Evolutionary conservation across 1,140 invertebrate species (phyloP).

Genomic region (Trypoxylus dichotomus): DNA sequence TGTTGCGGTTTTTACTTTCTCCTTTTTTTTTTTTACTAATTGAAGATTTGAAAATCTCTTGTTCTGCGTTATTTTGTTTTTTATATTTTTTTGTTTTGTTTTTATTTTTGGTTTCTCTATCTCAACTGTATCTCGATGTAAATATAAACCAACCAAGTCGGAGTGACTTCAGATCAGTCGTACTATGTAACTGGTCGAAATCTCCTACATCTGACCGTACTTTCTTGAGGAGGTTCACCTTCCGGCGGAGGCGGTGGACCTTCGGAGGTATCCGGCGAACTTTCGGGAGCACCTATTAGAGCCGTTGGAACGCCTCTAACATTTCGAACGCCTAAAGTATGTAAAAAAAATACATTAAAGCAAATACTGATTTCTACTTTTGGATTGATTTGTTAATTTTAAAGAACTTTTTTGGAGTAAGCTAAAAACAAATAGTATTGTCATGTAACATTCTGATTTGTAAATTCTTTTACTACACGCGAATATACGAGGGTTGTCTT

Average conservation of each 20-base stretch:
- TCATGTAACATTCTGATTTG: no score
- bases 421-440: no score
- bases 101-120: neutral
- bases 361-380: no score
- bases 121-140: conserved; percentile 22
- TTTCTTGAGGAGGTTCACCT: conserved; percentile 49
- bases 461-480: no score
- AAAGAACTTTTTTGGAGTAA: no score
- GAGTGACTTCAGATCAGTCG: conserved; percentile 1
- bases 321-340: conserved; percentile 36
- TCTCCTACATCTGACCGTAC: conserved; percentile 48
- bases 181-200: conserved; percentile 52
- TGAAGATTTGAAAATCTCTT: neutral
- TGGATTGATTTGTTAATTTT: no score
- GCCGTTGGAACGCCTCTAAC: conserved; percentile 50
- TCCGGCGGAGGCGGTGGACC: conserved; percentile 48
- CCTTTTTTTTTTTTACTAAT: neutral
- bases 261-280: conserved; percentile 51
- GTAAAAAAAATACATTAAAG: no score
- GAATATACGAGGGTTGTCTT: no score
- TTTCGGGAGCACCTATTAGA: conserved; percentile 50
- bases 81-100: neutral
- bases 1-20: neutral
- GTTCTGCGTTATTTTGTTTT: neutral
- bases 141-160: conserved; percentile 5